phyloP scores from a whole-genome alignment of 2,797 vertebrate genomes.

The Poeciliopsis presidionis region DNA sequence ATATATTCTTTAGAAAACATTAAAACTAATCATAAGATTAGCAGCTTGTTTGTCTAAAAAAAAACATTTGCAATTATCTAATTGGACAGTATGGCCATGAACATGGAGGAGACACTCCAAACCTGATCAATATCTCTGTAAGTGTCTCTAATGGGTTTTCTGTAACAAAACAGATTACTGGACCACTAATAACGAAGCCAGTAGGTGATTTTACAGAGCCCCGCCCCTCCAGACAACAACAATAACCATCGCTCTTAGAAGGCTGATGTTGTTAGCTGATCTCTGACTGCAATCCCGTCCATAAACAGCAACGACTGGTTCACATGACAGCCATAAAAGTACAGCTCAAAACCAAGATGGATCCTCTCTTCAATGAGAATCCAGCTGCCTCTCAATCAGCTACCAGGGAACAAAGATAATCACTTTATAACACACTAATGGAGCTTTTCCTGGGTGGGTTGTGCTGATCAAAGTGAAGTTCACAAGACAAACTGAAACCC shows the following conservation, averaged over 20 bases:
- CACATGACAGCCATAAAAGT: background rate
- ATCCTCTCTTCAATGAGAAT: background rate
- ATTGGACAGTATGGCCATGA: background rate
- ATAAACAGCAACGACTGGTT: background rate
- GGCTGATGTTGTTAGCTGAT: background rate
- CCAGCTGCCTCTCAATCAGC: constrained; percentile 1
- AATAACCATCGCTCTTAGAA: background rate
- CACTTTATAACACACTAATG: background rate
- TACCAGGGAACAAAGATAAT: constrained; percentile 1
- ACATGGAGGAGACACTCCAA: background rate
- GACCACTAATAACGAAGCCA: background rate
- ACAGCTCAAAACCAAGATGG: background rate
- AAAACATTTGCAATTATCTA: background rate
- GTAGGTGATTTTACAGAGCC: background rate
- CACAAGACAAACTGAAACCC: constrained; percentile 1
- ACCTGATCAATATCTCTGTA: background rate
- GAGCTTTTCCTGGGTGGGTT: constrained; percentile 2
- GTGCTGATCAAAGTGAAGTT: constrained; percentile 10
- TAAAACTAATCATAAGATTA: background rate
- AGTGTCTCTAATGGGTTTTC: background rate
- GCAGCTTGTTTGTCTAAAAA: background rate
- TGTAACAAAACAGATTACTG: background rate
- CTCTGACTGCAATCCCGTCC: background rate
- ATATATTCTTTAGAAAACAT: background rate
- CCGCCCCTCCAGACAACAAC: background rate